Base-by-base conservation (phyloP, 2,888 invertebrate species). In the Melangyna quadrimaculata region DNA sequence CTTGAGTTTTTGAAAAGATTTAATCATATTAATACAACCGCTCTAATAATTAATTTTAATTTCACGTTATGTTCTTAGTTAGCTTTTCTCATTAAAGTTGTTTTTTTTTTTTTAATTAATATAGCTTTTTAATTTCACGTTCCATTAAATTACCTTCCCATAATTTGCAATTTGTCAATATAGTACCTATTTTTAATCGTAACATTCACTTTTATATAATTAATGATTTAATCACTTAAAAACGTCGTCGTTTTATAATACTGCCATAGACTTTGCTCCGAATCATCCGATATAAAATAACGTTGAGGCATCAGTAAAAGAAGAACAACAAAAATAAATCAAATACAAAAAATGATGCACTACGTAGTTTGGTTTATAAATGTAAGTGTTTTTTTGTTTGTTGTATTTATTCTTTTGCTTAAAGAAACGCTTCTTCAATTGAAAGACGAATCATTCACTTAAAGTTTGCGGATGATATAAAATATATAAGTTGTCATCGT, bases 401-500 rank as follows among this genome's bases (percentile, higher is more conserved):
- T 53, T 37, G 48, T 67, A 22, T 32, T 59, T 55, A 8, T 55
- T 35, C 43, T 29, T 48, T 32, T 72, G 12, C 61, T 43, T 29
- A 17, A 63, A 73, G 48, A 29, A 67, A 51, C 32, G 24, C 12
- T 73, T 67, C 67, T 63, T 67, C 55, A 78, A 78, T 78, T 82
- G 69, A 35, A 24, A 48, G 72, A 55, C 61, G 73, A 82, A 82
- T 57, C 67, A 78, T 69, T 73, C 72, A 69, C 74, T 80, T 79
- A 37, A 59, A 51, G 27, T 69, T 59, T 57, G 29, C 48, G 37
- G 59, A 69, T 69, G 69, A 77, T 40, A 77, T 40, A 69, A 69
- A 69, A 69, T 59, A 29, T 67, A 59, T 65, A 73, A 6, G 1
- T 45, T 12, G 27, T 48, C 65, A 45, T 57, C 27, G n/a, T 40